phyloP scores from a whole-genome alignment of 2,113 vertebrate species.

The Gracilinanus agilis region DNA sequence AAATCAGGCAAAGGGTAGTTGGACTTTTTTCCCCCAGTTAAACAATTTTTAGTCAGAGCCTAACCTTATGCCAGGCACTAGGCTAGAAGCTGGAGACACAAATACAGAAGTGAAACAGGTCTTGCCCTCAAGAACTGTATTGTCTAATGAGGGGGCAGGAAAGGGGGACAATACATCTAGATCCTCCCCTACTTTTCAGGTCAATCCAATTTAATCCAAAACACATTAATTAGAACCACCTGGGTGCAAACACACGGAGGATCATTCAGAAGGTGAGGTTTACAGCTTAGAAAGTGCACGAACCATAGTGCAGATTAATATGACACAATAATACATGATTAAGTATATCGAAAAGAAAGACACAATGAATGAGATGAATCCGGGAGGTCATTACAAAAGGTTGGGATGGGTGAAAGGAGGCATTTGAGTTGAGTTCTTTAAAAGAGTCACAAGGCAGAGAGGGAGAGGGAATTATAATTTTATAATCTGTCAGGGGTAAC shows the following conservation, averaged over 20 bases:
- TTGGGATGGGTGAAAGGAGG: too few species aligned
- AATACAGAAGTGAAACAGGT: background rate
- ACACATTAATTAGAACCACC: background rate
- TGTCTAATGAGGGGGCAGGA: too few species aligned
- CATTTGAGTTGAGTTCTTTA: background rate
- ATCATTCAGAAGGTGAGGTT: background rate
- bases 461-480: background rate
- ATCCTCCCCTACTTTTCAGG: background rate
- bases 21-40: background rate
- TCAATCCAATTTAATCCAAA: background rate
- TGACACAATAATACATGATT: background rate
- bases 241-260: background rate
- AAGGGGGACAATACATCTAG: background rate
- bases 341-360: background rate
- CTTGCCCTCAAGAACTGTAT: too few species aligned
- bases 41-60: background rate
- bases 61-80: background rate
- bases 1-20: background rate
- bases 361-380: background rate
- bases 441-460: background rate
- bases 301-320: background rate
- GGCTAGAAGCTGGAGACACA: background rate
- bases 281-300: background rate
- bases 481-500: background rate
- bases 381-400: background rate